These are phyloP conservation scores for Caenorhabditis afra DNA, from an alignment of 2,888 invertebrate genomes.

Conservation along the genomic window DNA sequence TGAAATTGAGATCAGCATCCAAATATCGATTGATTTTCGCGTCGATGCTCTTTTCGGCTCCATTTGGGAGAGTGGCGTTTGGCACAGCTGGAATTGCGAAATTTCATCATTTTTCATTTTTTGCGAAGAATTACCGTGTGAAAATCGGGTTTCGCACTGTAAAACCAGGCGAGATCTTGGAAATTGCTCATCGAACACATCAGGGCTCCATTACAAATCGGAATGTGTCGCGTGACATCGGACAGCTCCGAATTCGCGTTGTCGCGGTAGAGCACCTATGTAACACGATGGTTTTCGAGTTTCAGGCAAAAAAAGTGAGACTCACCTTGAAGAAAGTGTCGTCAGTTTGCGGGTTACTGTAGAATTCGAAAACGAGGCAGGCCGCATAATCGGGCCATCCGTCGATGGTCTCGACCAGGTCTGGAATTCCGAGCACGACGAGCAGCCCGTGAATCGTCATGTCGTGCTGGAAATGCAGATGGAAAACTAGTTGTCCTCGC, in stretches of 20 bases:
- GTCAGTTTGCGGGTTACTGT: conserved; percentile 27
- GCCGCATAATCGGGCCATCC: conserved; percentile 65
- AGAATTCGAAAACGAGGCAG: conserved; percentile 59
- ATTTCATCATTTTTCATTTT: neutral
- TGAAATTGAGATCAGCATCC: too few species aligned
- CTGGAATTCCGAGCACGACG: conserved; percentile 48
- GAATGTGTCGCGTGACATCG: conserved; percentile 29
- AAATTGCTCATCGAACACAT: conserved; percentile 22
- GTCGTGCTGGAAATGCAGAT: conserved; percentile 57
- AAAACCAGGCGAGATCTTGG: neutral
- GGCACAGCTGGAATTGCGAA: too few species aligned
- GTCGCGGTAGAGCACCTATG: conserved; percentile 46
- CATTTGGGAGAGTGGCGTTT: too few species aligned
- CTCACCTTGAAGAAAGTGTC: conserved; percentile 45
- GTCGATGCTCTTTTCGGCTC: too few species aligned
- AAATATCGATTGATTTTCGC: too few species aligned
- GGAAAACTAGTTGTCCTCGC: neutral
- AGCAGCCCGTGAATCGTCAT: conserved; percentile 61
- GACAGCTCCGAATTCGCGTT: conserved; percentile 29
- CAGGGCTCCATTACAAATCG: conserved; percentile 24
- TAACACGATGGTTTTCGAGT: too few species aligned
- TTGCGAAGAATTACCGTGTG: conserved; percentile 17
- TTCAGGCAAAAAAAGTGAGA: too few species aligned
- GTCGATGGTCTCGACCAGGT: conserved; percentile 24
- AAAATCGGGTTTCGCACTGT: conserved; percentile 27